Evolutionary conservation across 2,888 invertebrate genomes (phyloP), one percentile per base, ranked within the genome.

Genomic region (Spodoptera exigua): DNA sequence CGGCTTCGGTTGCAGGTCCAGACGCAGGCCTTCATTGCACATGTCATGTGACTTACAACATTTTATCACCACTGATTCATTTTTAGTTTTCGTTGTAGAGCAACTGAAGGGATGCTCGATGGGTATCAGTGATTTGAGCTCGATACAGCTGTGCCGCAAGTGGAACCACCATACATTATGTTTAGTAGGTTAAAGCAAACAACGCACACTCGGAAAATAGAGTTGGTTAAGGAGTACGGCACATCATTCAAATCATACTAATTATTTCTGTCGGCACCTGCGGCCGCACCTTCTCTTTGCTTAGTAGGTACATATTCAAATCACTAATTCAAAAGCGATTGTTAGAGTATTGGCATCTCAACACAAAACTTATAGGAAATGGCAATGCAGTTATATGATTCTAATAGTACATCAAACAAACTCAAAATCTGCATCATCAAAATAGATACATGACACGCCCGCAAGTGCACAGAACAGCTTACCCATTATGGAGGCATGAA

Each of bases 41-140:
- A 96, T 96, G 95, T 95, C 92, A 81, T 77, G 95, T 86, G 96
- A 94, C 91, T 96, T 96, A 96, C 97, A 97, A 96, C 97, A 97
- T 89, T 96, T 95, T 95, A 97, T 96, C 95, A 96, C 96, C 95
- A 96, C 96, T 82, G 96, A 95, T 87, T 96, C 96, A 95, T 96
- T 97, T 94, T 95, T 95, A 94, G 95, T 95, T 94, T 95, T 95
- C 92, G 96, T 95, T 92, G 96, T 95, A 94, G 96, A 96, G 95
- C 97, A 97, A 95, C 96, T 95, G 95, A 97, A 95, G 92, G 97
- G 96, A 91, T 97, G 97, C 95, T 96, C 96, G 93, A 95, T 95
- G 90, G 97, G 97, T 91, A 96, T 95, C 94, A 96, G 95, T 91
- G 96, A 95, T 91, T 94, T 95, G 94, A 95, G 95, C 91, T 95